These are phyloP conservation scores for Spodoptera picta DNA, from an alignment of 2,888 invertebrate genomes.

Conservation along the genomic window DNA sequence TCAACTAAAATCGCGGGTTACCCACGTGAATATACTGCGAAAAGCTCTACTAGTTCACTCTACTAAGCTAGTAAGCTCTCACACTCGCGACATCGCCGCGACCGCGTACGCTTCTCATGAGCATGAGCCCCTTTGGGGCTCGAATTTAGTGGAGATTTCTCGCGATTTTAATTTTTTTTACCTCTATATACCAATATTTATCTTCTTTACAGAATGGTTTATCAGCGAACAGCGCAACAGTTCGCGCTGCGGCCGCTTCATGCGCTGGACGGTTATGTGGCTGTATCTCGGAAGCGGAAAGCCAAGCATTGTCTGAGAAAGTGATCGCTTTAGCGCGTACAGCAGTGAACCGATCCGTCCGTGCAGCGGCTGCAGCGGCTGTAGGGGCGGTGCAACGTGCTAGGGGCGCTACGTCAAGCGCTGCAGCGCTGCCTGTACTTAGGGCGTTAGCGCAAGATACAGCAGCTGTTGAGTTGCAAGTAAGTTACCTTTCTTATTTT, in stretches of 20 bases:
- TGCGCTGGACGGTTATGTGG: conserved; percentile 95
- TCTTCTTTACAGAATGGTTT: conserved; percentile 89
- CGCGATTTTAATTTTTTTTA: too few species aligned
- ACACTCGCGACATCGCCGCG: too few species aligned
- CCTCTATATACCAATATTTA: conserved; percentile 1
- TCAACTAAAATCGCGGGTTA: too few species aligned
- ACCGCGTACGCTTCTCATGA: too few species aligned
- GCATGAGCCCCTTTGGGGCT: too few species aligned
- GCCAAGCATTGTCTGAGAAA: conserved; percentile 76
- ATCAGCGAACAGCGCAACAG: conserved; percentile 92
- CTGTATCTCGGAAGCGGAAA: conserved; percentile 74
- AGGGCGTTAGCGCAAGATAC: conserved; percentile 98
- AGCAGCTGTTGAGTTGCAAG: conserved; percentile 98
- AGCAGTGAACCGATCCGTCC: conserved; percentile 63
- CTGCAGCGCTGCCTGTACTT: conserved; percentile 98
- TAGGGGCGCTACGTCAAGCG: conserved; percentile 98
- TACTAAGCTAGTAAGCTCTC: too few species aligned
- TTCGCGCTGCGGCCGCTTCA: conserved; percentile 98
- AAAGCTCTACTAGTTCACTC: too few species aligned
- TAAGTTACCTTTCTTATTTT: conserved; percentile 61
- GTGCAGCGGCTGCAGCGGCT: conserved; percentile 90
- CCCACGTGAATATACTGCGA: too few species aligned
- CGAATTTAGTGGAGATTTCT: too few species aligned
- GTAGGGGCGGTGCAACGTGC: conserved; percentile 98
- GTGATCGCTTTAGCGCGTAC: conserved; percentile 74